Conservation (phyloP, 2,113 vertebrate genomes). For the Zapus hudsonius region DNA sequence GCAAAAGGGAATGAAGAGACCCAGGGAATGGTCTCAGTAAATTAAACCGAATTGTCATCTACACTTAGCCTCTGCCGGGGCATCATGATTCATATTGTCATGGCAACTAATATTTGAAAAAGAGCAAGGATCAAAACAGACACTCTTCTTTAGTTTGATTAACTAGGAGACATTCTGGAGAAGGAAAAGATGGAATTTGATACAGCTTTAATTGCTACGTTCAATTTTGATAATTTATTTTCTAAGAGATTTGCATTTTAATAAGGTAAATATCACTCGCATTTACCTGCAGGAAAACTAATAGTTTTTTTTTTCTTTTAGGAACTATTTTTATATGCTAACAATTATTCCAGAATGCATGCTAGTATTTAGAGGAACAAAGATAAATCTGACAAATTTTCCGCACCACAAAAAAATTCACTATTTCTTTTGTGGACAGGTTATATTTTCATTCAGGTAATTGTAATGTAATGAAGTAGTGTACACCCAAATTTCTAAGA, state of each 20-base stretch:
- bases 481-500: not conserved
- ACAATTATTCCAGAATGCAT: not conserved
- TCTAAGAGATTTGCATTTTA: constrained; percentile 29
- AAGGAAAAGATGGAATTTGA: constrained; percentile 47
- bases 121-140: constrained; percentile 51
- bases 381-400: not conserved
- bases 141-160: constrained; percentile 64
- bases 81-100: constrained; percentile 55
- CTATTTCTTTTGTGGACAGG: not conserved
- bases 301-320: not conserved
- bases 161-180: constrained; percentile 24
- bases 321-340: not conserved
- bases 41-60: constrained; percentile 69
- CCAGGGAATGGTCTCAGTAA: constrained; percentile 29
- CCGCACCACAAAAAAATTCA: not conserved
- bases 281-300: not conserved
- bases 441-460: not conserved
- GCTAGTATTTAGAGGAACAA: not conserved
- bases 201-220: not conserved
- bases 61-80: constrained; percentile 56
- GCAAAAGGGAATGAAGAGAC: constrained; percentile 41
- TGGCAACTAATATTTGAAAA: constrained; percentile 68
- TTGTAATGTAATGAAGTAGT: not conserved
- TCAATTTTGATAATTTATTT: constrained; percentile 42
- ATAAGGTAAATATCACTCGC: constrained; percentile 4